Evolutionary conservation across 2,113 vertebrate species (phyloP).

Genomic region (Pristiophorus japonicus): DNA sequence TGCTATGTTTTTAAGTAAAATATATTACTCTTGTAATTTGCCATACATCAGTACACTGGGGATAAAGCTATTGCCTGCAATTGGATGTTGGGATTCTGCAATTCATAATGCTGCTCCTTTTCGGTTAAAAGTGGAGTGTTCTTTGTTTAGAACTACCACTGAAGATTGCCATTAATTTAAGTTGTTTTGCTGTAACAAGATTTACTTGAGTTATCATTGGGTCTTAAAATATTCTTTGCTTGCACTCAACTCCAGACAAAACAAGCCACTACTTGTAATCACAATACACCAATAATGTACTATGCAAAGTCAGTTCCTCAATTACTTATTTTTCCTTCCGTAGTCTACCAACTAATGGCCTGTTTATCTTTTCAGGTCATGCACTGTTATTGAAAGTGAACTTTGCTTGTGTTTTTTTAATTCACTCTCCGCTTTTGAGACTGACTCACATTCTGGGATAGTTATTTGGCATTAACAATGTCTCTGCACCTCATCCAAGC

Average conservation of each 20-base stretch:
- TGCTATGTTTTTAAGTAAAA: neutral
- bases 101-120: neutral
- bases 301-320: slow-evolving; percentile 20
- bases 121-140: neutral
- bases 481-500: neutral
- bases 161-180: slow-evolving; percentile 2
- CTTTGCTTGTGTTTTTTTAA: neutral
- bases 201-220: neutral
- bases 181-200: neutral
- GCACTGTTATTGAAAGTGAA: neutral
- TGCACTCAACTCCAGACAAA: slow-evolving; percentile 11
- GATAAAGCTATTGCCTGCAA: neutral
- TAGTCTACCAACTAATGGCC: neutral
- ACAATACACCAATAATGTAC: neutral
- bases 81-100: neutral
- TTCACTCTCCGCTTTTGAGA: neutral
- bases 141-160: neutral
- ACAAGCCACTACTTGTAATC: neutral
- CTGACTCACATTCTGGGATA: neutral
- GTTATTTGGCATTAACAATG: neutral
- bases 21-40: neutral
- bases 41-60: too few relatives aligned
- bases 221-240: neutral
- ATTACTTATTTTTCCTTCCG: slow-evolving; percentile 10
- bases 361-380: neutral